phyloP scores from a whole-genome alignment of 2,888 invertebrate genomes.

The Merodon equestris region DNA sequence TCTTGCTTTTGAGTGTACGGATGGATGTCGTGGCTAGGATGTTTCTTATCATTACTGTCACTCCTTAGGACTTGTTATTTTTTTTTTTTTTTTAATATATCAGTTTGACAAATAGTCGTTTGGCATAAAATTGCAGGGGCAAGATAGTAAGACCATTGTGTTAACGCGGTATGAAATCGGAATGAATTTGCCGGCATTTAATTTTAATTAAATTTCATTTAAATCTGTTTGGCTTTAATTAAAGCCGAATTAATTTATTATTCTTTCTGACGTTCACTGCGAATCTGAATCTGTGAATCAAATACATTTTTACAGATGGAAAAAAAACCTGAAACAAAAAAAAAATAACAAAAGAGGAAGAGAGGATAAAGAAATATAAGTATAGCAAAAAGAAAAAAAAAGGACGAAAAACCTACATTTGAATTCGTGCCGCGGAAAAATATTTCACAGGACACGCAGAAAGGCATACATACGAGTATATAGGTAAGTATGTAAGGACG shows the following conservation, averaged over 20 bases:
- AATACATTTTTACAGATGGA: constrained; percentile 53
- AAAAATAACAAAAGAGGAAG: constrained; percentile 14
- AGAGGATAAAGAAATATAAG: constrained; percentile 6
- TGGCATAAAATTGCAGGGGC: constrained; percentile 22
- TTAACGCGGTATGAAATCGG: constrained; percentile 32
- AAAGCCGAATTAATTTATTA: constrained; percentile 67
- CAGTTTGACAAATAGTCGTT: constrained; percentile 15
- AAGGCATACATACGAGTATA: constrained; percentile 30
- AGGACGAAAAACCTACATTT: constrained; percentile 12
- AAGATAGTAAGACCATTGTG: constrained; percentile 12
- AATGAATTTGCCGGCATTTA: constrained; percentile 55
- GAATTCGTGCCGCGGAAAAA: constrained; percentile 48
- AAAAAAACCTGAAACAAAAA: constrained; percentile 34
- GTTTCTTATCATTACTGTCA: neutral
- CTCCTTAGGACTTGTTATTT: constrained; percentile 47
- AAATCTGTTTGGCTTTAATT: constrained; percentile 69
- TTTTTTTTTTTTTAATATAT: constrained; percentile 20
- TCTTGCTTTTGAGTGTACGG: constrained; percentile 18
- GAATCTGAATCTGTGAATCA: constrained; percentile 59
- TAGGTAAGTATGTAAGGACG: neutral
- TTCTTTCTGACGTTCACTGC: constrained; percentile 52
- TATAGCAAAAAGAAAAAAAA: constrained; percentile 24
- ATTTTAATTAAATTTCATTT: constrained; percentile 68
- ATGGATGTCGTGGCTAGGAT: neutral
- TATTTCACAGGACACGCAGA: constrained; percentile 61